phyloP scores from a whole-genome alignment of 2,888 invertebrate genomes.

The Minunthozetes semirufus region DNA sequence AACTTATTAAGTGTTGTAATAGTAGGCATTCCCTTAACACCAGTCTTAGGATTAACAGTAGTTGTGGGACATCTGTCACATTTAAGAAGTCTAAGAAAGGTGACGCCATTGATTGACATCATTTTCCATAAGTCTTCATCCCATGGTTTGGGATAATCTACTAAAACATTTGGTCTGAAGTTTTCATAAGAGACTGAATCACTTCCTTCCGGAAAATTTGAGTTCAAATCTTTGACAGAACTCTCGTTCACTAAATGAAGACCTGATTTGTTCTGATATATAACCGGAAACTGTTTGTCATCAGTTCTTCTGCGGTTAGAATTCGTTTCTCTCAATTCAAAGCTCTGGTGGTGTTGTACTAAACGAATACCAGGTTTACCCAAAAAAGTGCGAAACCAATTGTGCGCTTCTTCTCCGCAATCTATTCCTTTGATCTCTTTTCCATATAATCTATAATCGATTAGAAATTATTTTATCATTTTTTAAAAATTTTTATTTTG shows the following conservation, averaged over 20 bases:
- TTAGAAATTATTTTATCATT: background rate
- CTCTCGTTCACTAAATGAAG: slow-evolving; percentile 34
- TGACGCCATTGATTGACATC: slow-evolving; percentile 27
- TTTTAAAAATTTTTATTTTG: background rate
- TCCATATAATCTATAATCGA: background rate
- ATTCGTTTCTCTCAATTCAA: background rate
- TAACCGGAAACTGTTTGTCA: slow-evolving; percentile 18
- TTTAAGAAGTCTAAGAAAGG: background rate
- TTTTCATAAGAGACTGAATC: slow-evolving; percentile 18
- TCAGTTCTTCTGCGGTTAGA: background rate
- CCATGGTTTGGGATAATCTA: slow-evolving; percentile 27
- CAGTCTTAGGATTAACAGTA: slow-evolving; percentile 34
- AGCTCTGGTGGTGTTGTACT: slow-evolving; percentile 8
- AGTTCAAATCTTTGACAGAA: slow-evolving; percentile 32
- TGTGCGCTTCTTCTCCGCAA: slow-evolving; percentile 9
- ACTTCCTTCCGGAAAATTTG: slow-evolving; percentile 22
- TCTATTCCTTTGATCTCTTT: slow-evolving; percentile 16
- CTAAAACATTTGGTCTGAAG: slow-evolving; percentile 34
- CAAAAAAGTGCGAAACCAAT: slow-evolving; percentile 5
- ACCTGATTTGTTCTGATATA: slow-evolving; percentile 28
- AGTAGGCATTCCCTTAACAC: background rate
- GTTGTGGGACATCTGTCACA: slow-evolving; percentile 27
- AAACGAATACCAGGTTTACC: background rate
- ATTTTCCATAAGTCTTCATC: slow-evolving; percentile 33
- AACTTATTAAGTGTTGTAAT: background rate